Base-by-base conservation (phyloP, 2,113 vertebrate species). In the Harpagus bidentatus region DNA sequence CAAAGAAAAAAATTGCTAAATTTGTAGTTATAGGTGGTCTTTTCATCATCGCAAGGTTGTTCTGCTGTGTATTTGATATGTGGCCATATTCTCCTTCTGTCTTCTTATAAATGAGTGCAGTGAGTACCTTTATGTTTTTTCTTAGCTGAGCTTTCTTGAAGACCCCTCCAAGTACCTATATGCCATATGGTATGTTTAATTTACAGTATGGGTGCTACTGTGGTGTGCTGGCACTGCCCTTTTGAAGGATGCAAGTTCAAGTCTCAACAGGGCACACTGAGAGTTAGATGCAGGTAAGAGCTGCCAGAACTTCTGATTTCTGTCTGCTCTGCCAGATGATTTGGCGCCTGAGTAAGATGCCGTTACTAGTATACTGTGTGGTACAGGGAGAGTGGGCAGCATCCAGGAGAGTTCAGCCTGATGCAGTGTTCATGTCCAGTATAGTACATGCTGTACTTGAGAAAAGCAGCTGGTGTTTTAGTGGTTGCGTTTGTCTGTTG, bases 11-110 rank as follows among this genome's bases (percentile, higher is more conserved):
- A 48, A 53, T 7, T 5, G 7, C 78, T 62, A 66, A 28, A 45
- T 92, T 88, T 85, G 70, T 86, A 86, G 82, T 93, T 93, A 70
- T 15, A 59, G n/a, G 80, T 85, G 32, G 12, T 76, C 83, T 47
- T 83, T 93, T 91, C 61, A 69, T 85, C 48, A 63, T 59, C 34
- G 14, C 69, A 59, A 88, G 17, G 55, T 52, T 73, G 16, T 91
- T 92, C 76, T 86, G 91, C 31, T 78, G 73, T 72, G 72, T 86
- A 32, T 92, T 79, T 94, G 62, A 43, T 56, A 25, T n/a, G 55
- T 82, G 48, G 47, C 42, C 47, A 8, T 58, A 8, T 69, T 91
- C 20, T 78, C n/a, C n/a, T 87, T 67, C 40, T 84, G 16, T 34
- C 50, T 70, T 67, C 36, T 17, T 72, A 32, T 38, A 56, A 50